Conservation (phyloP, 2,113 vertebrate species). For the Kryptolebias marmoratus region DNA sequence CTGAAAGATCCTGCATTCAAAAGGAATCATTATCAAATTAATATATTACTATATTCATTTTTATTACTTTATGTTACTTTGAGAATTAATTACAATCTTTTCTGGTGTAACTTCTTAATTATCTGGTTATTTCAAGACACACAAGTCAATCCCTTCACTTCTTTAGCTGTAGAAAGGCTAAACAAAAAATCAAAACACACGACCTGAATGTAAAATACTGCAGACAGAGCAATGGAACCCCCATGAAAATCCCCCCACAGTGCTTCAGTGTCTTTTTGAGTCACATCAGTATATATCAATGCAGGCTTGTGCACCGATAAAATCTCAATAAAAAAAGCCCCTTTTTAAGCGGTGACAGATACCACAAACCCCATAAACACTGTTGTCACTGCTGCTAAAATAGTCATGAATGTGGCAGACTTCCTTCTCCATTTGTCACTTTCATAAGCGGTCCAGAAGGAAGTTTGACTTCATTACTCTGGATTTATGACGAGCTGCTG, state of each 20-base stretch:
- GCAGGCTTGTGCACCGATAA: neutral
- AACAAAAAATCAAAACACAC: neutral
- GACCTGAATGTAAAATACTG: neutral
- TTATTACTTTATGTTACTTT: too few species aligned
- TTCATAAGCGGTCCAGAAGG: neutral
- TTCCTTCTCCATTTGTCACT: constrained; percentile 36
- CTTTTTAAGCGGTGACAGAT: constrained; percentile 6
- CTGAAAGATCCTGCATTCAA: too few species aligned
- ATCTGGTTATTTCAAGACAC: too few species aligned
- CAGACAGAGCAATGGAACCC: neutral
- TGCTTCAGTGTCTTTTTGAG: neutral
- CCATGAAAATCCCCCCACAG: neutral
- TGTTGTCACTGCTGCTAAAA: neutral
- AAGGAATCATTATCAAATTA: too few species aligned
- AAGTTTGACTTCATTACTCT: neutral
- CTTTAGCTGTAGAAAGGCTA: neutral
- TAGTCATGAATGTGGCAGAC: neutral
- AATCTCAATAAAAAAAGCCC: neutral
- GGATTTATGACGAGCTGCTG: neutral
- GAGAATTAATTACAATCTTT: too few species aligned
- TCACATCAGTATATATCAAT: neutral
- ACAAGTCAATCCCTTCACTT: too few species aligned
- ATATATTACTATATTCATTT: too few species aligned
- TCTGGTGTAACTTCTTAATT: too few species aligned
- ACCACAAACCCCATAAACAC: constrained; percentile 39